Conservation (phyloP, 2,113 vertebrate genomes). For the Bufo gargarizans region DNA sequence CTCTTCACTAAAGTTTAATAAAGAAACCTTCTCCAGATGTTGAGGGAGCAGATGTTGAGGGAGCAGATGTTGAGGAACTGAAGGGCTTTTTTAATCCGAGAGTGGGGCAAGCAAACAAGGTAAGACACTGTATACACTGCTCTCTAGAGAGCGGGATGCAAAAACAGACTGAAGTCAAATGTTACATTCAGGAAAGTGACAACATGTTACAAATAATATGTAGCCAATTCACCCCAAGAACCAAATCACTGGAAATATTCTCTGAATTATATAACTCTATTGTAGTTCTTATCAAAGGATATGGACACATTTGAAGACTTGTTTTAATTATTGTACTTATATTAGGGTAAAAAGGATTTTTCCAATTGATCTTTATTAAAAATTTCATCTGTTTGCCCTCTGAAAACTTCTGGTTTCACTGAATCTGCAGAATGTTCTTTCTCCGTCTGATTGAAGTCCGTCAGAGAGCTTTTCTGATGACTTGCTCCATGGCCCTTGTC, state of each 20-base stretch:
- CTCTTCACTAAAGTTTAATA: slow-evolving; percentile 12
- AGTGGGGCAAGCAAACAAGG: slow-evolving; percentile 5
- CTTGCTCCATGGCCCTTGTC: no score
- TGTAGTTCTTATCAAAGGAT: no score
- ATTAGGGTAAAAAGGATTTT: no score
- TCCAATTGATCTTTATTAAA: no score
- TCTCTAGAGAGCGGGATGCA: not conserved
- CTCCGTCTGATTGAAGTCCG: no score
- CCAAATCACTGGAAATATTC: not conserved
- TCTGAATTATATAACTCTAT: no score
- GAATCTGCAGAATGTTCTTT: no score
- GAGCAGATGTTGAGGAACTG: slow-evolving; percentile 30
- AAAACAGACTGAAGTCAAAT: not conserved
- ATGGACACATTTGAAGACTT: no score
- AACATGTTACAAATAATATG: not conserved
- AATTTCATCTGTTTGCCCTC: no score
- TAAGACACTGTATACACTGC: not conserved
- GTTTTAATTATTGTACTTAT: no score
- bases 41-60: slow-evolving; percentile 27
- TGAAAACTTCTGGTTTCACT: no score
- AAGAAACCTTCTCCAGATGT: slow-evolving; percentile 42
- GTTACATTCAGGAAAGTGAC: not conserved
- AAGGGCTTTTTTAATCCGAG: not conserved
- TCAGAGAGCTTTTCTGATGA: no score
- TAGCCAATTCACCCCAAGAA: not conserved